These are phyloP conservation scores for Oplegnathus fasciatus DNA, from an alignment of 2,113 vertebrate genomes.

Conservation along the genomic window DNA sequence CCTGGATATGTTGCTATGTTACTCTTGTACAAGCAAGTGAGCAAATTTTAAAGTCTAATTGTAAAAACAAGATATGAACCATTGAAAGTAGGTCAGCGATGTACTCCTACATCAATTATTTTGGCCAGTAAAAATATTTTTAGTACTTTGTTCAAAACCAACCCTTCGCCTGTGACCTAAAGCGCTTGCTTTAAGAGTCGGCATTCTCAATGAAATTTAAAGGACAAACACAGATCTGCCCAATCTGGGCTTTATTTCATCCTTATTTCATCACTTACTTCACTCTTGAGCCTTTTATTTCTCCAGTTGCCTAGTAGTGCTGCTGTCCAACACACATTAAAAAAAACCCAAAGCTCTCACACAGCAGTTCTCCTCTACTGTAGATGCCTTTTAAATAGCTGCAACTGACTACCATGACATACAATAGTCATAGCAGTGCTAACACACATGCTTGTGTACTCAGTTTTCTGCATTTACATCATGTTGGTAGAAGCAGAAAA, in stretches of 20 bases:
- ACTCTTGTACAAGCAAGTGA: slow-evolving; percentile 2
- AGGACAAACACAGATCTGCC: slow-evolving; percentile 1
- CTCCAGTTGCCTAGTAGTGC: neutral
- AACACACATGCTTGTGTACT: neutral
- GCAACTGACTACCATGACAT: slow-evolving; percentile 4
- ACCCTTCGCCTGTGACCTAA: slow-evolving; percentile 29
- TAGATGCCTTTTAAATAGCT: neutral
- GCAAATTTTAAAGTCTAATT: neutral
- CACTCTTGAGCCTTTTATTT: slow-evolving; percentile 11
- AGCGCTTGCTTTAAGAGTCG: neutral
- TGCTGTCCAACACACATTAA: neutral
- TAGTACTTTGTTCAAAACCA: slow-evolving; percentile 32
- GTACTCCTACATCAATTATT: slow-evolving; percentile 30
- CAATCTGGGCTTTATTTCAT: slow-evolving; percentile 14
- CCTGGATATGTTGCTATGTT: neutral
- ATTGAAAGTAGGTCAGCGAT: slow-evolving; percentile 42
- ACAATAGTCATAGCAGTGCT: neutral
- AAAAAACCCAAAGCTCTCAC: neutral
- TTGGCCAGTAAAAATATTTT: slow-evolving; percentile 33
- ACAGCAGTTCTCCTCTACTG: neutral
- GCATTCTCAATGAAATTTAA: slow-evolving; percentile 13
- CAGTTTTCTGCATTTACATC: neutral
- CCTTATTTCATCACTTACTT: slow-evolving; percentile 22
- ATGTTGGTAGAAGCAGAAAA: neutral
- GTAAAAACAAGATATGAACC: slow-evolving; percentile 6